Evolutionary conservation across 2,113 vertebrate genomes (phyloP).

Genomic region (Ptilonorhynchus violaceus): DNA sequence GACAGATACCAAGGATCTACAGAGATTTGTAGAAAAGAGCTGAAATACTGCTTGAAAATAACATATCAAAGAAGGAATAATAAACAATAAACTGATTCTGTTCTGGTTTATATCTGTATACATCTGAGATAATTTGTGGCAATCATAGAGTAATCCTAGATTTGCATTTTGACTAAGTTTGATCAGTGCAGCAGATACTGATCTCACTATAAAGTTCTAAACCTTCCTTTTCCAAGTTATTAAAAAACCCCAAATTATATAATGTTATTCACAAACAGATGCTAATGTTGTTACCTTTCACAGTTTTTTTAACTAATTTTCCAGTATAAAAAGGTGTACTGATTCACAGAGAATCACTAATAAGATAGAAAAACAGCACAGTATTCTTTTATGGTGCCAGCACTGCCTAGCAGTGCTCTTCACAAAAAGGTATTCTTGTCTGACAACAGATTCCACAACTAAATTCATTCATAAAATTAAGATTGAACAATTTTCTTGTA

Average conservation of each 20-base stretch:
- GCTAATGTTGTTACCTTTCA: neutral
- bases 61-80: neutral
- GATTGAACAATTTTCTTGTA: neutral
- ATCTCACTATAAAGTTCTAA: neutral
- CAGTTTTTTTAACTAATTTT: neutral
- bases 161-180: neutral
- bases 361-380: neutral
- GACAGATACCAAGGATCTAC: neutral
- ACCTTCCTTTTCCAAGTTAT: neutral
- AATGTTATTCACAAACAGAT: neutral
- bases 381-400: neutral
- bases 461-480: conserved; percentile 46
- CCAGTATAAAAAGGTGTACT: neutral
- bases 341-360: neutral
- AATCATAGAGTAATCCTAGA: neutral
- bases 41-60: neutral
- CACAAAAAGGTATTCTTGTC: neutral
- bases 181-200: neutral
- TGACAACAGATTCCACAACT: neutral
- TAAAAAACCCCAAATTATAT: neutral
- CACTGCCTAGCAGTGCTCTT: neutral
- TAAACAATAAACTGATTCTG: neutral
- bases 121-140: neutral
- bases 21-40: neutral
- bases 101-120: neutral